Percentiles rank a stretch among this genome's conserved stretches.
Evolutionary conservation across 1,140 invertebrate species (phyloP).

Genomic region (Portunus trituberculatus): DNA sequence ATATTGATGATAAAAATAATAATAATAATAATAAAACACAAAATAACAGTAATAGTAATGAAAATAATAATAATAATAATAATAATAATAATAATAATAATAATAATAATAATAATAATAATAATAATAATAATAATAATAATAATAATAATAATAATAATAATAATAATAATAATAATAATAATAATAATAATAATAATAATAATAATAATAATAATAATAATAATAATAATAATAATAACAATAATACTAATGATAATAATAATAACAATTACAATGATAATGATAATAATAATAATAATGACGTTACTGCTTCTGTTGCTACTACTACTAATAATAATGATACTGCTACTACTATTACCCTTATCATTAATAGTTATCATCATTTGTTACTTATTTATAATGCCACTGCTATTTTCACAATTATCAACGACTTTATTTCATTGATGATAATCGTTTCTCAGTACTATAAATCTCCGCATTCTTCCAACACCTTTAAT

Average conservation of each 20-base stretch:
- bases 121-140: too few species aligned
- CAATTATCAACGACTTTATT: too few species aligned
- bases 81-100: not conserved
- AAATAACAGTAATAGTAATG: too few species aligned
- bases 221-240: not conserved
- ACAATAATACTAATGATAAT: not conserved
- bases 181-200: too few species aligned
- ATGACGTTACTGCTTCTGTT: not conserved
- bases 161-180: too few species aligned
- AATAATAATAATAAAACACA: not conserved
- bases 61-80: too few species aligned
- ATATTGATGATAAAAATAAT: not conserved
- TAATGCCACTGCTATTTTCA: too few species aligned
- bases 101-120: slow-evolving; percentile 11
- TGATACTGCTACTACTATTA: not conserved
- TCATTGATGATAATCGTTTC: too few species aligned
- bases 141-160: too few species aligned
- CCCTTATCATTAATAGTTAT: not conserved
- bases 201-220: not conserved
- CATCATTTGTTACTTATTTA: not conserved
- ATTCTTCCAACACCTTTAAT: too few species aligned
- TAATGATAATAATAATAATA: slow-evolving; percentile 20
- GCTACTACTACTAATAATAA: too few species aligned
- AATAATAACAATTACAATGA: not conserved
- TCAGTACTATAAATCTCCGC: too few species aligned